These are phyloP conservation scores for Oscarella lobularis DNA, from an alignment of 37 sponge, comb jelly and placozoan species.

Conservation along the genomic window DNA sequence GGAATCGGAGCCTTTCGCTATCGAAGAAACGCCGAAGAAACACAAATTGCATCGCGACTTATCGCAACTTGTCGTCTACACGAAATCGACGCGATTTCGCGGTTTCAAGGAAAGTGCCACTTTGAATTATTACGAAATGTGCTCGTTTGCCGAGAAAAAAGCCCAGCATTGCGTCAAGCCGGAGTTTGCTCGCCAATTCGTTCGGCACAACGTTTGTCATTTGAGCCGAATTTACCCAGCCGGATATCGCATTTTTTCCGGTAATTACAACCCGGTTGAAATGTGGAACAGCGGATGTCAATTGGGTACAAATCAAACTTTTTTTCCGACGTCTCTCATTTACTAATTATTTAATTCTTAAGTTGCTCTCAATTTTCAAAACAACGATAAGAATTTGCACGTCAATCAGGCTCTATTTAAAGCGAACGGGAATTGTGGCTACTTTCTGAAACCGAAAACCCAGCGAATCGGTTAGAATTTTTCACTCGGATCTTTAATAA, in stretches of 20 bases:
- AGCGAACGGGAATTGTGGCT: conserved; percentile 44
- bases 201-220: conserved; percentile 72
- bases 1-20: too few species aligned
- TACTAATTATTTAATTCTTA: not conserved
- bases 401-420: conserved; percentile 79
- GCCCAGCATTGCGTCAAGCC: conserved; percentile 32
- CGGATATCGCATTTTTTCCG: conserved; percentile 59
- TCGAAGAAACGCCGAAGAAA: not conserved
- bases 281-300: conserved; percentile 85
- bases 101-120: not conserved
- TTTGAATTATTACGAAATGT: conserved; percentile 28
- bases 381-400: conserved; percentile 59
- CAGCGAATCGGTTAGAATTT: conserved; percentile 7
- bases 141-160: conserved; percentile 67
- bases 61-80: not conserved
- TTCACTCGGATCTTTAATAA: too few species aligned
- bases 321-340: too few species aligned
- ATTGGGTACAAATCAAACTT: conserved; percentile 24
- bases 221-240: conserved; percentile 69
- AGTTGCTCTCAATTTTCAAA: conserved; percentile 89
- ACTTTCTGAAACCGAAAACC: conserved; percentile 64
- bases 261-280: conserved; percentile 77
- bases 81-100: not conserved
- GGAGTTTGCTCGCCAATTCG: conserved; percentile 37
- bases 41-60: not conserved